Percentiles rank a stretch among this genome's conserved stretches.
Evolutionary conservation across 1,140 invertebrate genomes (phyloP).

Genomic region (Melipona quadrifasciata): DNA sequence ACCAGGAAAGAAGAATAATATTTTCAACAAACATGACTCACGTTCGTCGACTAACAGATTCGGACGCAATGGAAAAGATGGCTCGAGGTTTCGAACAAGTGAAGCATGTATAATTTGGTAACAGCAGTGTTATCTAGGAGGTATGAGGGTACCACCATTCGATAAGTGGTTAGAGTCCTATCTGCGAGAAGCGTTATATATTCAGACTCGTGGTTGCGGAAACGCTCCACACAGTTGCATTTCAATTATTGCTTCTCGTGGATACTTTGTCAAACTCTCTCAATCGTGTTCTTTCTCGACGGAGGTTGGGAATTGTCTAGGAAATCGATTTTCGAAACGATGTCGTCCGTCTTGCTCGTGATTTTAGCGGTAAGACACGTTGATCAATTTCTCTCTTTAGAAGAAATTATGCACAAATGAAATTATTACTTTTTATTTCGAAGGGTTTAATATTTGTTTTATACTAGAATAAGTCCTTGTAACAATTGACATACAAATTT

Average conservation of each 20-base stretch:
- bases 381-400: no score
- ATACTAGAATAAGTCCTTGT: no score
- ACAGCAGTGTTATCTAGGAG: slow-evolving; percentile 40
- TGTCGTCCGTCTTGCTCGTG: background rate
- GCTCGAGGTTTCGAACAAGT: background rate
- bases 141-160: slow-evolving; percentile 70
- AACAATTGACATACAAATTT: background rate
- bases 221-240: slow-evolving; percentile 1
- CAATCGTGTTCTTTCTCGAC: background rate
- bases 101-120: slow-evolving; percentile 31
- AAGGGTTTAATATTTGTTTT: no score
- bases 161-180: slow-evolving; percentile 59
- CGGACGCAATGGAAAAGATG: background rate
- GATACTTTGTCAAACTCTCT: background rate
- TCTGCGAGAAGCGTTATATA: slow-evolving; percentile 28
- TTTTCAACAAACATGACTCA: background rate
- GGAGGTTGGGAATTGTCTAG: background rate
- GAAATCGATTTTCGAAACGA: background rate
- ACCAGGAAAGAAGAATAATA: no score
- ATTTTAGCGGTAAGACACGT: slow-evolving; percentile 32
- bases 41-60: background rate
- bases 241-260: background rate
- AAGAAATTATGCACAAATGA: background rate
- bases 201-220: background rate
- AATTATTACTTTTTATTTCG: background rate